Base-by-base conservation (phyloP, 92 coral and sea anemone genomes). In the Bergia sp. region DNA sequence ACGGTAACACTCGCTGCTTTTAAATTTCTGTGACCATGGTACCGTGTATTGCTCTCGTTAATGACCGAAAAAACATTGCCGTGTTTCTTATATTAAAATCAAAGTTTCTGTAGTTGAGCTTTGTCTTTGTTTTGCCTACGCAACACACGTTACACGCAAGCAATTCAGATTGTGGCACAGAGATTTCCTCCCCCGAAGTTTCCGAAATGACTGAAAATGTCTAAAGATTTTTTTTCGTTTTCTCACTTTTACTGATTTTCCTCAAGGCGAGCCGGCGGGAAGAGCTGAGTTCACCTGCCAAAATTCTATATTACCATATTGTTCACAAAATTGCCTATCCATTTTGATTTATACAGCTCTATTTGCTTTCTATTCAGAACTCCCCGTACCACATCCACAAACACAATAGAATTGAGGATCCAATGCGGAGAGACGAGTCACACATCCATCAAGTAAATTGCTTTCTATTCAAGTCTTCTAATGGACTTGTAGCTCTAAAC, bases 371-470 rank as follows among this genome's bases (percentile, higher is more conserved):
- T 84, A 84, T 84, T 84, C 87, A 84, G 67, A 44, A 84, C 74
- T 69, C 58, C 79, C 39, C 75, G 87, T 84, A 84, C 87, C 87
- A 74, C 87, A 69, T 84, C 79, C 72, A 71, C 87, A 84, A 84
- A 84, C 58, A 84, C 87, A 84, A 84, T 69, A 84, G 87, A 47
- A 47, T 37, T 13, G 87, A 84, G 65, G 29, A 84, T 45, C 78
- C 65, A 71, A 50, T 43, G 87, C 87, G 77, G 43, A 84, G 78
- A 45, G 40, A 49, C n/a, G 77, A 83, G 77, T 49, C 79, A 4
- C 79, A 84, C 65, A 71, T 84, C 77, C 87, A 84, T 84, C 69
- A 71, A 69, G 23, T 38, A 84, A 84, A 84, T 84, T 84, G 87
- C 79, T 69, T 84, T 71, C 77, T 84, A 84, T 84, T 84, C 87